Conservation (phyloP, 2,888 invertebrate genomes). For the Thyatira batis region DNA sequence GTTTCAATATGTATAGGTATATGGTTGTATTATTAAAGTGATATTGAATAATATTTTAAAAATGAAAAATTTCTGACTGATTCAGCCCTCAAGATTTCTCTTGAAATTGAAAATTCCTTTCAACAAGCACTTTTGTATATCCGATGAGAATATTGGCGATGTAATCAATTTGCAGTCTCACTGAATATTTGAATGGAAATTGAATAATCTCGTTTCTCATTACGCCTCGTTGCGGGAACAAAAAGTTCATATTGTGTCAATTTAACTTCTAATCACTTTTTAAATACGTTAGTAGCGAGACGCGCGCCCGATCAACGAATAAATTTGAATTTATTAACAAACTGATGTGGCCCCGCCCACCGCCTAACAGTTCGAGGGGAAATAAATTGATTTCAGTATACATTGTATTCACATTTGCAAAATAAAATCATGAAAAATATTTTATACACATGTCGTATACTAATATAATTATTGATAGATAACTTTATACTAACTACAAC, state of each 20-base stretch:
- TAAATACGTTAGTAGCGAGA: constrained; percentile 77
- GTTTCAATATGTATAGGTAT: too few species aligned
- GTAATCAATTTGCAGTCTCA: constrained; percentile 37
- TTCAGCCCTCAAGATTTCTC: background rate
- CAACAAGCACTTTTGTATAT: background rate
- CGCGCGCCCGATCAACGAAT: constrained; percentile 76
- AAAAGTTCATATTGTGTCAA: constrained; percentile 82
- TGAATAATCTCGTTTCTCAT: constrained; percentile 75
- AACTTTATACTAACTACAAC: too few species aligned
- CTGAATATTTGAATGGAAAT: constrained; percentile 60
- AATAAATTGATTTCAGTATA: constrained; percentile 67
- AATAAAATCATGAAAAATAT: too few species aligned
- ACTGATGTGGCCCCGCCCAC: constrained; percentile 66
- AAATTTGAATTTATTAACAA: constrained; percentile 80
- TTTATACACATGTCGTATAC: too few species aligned
- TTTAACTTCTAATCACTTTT: constrained; percentile 82
- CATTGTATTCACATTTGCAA: constrained; percentile 8
- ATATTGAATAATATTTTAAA: too few species aligned
- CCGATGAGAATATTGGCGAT: constrained; percentile 20
- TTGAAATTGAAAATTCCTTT: constrained; percentile 22
- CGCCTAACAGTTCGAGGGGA: constrained; percentile 68
- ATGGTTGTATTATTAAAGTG: too few species aligned
- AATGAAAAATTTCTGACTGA: background rate
- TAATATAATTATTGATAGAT: too few species aligned
- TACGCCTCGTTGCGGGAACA: constrained; percentile 61